Evolutionary conservation across 2,797 vertebrate species (phyloP).

Genomic region (Hoplostethus mediterraneus): DNA sequence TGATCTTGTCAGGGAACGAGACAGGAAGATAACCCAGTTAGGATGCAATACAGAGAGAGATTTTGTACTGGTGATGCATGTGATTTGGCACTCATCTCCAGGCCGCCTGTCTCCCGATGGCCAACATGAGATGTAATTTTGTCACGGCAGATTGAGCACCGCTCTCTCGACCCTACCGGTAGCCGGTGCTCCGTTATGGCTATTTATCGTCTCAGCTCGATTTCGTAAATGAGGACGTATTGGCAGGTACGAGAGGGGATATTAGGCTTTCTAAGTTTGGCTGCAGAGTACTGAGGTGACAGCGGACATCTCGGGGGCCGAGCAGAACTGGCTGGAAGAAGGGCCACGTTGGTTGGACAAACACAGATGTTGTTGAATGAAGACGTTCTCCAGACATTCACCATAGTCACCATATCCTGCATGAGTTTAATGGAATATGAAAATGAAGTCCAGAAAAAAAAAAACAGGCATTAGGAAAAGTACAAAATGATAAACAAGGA

Average conservation of each 20-base stretch:
- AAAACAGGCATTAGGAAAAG: constrained; percentile 14
- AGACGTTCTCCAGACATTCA: constrained; percentile 13
- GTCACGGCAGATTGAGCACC: constrained; percentile 63
- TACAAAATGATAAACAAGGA: constrained; percentile 49
- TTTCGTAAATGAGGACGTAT: constrained; percentile 66
- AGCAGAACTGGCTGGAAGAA: not conserved
- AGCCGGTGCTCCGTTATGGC: constrained; percentile 49
- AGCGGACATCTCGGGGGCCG: constrained; percentile 14
- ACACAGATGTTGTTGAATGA: constrained; percentile 4
- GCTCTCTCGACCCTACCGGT: constrained; percentile 41
- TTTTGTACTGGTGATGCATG: constrained; percentile 23
- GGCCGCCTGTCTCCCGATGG: constrained; percentile 32
- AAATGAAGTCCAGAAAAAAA: constrained; percentile 11
- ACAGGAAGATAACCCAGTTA: constrained; percentile 48
- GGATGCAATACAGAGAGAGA: constrained; percentile 24
- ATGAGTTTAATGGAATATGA: constrained; percentile 36
- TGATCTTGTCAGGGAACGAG: constrained; percentile 47
- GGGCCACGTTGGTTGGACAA: not conserved
- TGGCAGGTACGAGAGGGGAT: constrained; percentile 53
- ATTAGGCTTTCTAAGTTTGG: constrained; percentile 7
- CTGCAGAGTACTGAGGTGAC: constrained; percentile 34
- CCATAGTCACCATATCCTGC: constrained; percentile 11
- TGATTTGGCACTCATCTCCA: constrained; percentile 40
- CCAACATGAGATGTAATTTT: constrained; percentile 55
- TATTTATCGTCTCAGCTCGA: constrained; percentile 54